Percentiles rank a stretch among this genome's conserved stretches.
These are phyloP conservation scores for Sipha flava DNA, from an alignment of 1,140 invertebrate genomes.

Conservation along the genomic window DNA sequence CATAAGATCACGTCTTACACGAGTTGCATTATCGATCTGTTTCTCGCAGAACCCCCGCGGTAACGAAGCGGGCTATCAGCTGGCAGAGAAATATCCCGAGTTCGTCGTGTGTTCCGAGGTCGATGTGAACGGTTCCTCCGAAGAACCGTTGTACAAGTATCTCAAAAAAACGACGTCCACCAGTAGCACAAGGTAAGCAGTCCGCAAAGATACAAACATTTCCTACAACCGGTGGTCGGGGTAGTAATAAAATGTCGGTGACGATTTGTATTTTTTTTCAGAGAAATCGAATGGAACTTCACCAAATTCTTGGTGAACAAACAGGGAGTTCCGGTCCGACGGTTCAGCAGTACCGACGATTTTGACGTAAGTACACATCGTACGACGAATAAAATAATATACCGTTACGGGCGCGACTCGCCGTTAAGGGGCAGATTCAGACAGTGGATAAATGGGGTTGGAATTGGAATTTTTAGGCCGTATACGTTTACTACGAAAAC, in stretches of 20 bases:
- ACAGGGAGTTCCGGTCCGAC: conserved; percentile 70
- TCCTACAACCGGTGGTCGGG: too few relatives aligned
- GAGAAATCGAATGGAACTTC: conserved; percentile 93
- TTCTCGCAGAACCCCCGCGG: not conserved
- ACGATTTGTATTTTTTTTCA: conserved; percentile 43
- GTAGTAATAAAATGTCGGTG: too few relatives aligned
- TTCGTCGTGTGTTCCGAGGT: conserved; percentile 57
- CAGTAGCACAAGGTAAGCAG: too few relatives aligned
- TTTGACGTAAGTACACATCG: not conserved
- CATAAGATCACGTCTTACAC: too few relatives aligned
- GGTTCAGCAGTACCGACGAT: conserved; percentile 41
- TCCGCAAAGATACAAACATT: too few relatives aligned
- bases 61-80: not conserved
- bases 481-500: too few relatives aligned
- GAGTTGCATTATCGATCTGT: too few relatives aligned
- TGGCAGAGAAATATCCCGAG: not conserved
- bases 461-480: too few relatives aligned
- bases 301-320: conserved; percentile 88
- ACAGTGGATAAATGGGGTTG: too few relatives aligned
- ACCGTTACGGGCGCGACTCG: too few relatives aligned
- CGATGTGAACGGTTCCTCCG: conserved; percentile 76
- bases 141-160: conserved; percentile 77
- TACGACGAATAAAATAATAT: not conserved
- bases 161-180: too few relatives aligned
- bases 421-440: too few relatives aligned